phyloP scores from a whole-genome alignment of 2,888 invertebrate species.

The Lycocerus yunnanus region DNA sequence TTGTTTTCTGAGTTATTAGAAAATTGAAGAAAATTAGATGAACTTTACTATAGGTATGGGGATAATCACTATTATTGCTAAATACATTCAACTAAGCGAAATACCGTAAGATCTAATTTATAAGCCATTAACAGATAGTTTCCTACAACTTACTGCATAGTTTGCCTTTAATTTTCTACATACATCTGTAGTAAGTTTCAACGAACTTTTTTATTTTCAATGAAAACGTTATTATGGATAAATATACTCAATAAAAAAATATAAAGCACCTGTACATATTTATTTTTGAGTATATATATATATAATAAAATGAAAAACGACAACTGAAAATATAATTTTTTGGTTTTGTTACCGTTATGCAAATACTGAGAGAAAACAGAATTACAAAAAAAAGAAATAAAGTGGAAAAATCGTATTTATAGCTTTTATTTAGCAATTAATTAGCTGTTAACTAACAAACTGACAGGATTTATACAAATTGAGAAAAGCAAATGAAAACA shows the following conservation, averaged over 20 bases:
- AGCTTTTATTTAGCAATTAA: neutral
- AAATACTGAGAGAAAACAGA: neutral
- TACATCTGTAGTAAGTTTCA: neutral
- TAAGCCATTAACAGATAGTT: neutral
- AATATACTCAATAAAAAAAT: too few species aligned
- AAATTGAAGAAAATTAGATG: neutral
- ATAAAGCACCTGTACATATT: too few species aligned
- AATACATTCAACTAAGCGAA: neutral
- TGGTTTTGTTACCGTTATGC: neutral
- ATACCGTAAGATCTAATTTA: neutral
- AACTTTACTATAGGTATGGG: neutral
- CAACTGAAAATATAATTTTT: neutral
- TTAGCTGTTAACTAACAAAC: neutral
- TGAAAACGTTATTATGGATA: too few species aligned
- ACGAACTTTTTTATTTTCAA: neutral
- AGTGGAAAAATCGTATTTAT: neutral
- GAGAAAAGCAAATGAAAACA: neutral
- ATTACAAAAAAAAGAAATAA: neutral
- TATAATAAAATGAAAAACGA: too few species aligned
- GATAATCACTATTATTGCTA: neutral
- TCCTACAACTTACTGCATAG: neutral
- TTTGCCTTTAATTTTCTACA: neutral
- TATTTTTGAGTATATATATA: too few species aligned
- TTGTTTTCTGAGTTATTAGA: neutral
- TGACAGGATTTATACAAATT: neutral